These are phyloP conservation scores for Platycheirus albimanus DNA, from an alignment of 2,888 invertebrate genomes.

Conservation along the genomic window DNA sequence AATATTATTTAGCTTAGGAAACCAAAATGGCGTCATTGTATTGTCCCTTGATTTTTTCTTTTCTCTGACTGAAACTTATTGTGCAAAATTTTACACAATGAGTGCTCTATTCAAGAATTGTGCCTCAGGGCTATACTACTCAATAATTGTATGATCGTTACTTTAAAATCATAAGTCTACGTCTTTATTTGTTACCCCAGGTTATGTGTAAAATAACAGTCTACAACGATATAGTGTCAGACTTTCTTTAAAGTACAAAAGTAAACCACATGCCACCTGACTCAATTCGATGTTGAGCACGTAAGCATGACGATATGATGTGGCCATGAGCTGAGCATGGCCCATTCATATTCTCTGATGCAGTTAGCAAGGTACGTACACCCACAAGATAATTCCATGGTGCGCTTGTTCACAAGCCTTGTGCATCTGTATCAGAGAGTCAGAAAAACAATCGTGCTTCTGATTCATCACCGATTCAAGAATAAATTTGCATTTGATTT, in stretches of 20 bases:
- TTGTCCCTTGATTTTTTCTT: too few relatives aligned
- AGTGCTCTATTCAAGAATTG: too few relatives aligned
- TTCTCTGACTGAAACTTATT: too few relatives aligned
- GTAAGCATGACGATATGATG: not conserved
- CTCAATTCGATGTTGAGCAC: not conserved
- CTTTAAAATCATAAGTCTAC: too few relatives aligned
- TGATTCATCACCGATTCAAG: conserved; percentile 13
- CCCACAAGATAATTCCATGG: conserved; percentile 8
- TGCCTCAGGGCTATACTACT: too few relatives aligned
- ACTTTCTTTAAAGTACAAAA: conserved; percentile 7
- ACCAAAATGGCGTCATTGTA: too few relatives aligned
- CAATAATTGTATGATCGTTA: too few relatives aligned
- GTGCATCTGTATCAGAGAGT: not conserved
- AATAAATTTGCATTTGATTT: conserved; percentile 37
- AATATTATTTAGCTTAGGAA: too few relatives aligned
- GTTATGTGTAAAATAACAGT: not conserved
- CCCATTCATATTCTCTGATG: conserved; percentile 9
- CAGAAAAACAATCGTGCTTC: conserved; percentile 1
- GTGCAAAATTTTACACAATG: too few relatives aligned
- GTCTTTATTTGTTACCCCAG: not conserved
- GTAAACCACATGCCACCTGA: not conserved
- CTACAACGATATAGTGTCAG: not conserved
- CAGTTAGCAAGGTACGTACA: not conserved
- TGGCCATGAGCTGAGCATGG: conserved; percentile 7
- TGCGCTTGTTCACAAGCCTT: too few relatives aligned